These are phyloP conservation scores for Pipra filicauda DNA, from an alignment of 2,113 vertebrate genomes.

Conservation along the genomic window DNA sequence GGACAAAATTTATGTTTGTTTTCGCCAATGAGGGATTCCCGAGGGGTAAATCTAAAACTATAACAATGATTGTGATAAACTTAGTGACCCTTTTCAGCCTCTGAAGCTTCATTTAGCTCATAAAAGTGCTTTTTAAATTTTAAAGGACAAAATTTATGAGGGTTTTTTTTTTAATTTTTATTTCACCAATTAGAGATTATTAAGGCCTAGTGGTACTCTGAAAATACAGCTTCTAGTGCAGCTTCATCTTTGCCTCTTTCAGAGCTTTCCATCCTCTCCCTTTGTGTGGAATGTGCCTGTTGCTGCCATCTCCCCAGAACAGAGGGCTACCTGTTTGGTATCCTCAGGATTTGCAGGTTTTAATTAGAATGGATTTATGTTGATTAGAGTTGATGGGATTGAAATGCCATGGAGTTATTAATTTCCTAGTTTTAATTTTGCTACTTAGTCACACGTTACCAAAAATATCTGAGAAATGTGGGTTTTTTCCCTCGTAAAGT, in stretches of 20 bases:
- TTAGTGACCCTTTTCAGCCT: background rate
- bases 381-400: slow-evolving; percentile 64
- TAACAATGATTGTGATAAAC: background rate
- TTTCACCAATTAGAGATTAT: background rate
- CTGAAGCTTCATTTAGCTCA: background rate
- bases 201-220: background rate
- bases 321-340: slow-evolving; percentile 50
- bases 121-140: background rate
- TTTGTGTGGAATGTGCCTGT: background rate
- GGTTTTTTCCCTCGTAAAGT: slow-evolving; percentile 33
- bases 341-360: slow-evolving; percentile 63
- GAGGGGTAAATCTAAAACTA: background rate
- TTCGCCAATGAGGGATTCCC: background rate
- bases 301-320: slow-evolving; percentile 1
- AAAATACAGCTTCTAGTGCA: background rate
- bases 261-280: background rate
- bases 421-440: slow-evolving; percentile 68
- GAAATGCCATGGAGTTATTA: slow-evolving; percentile 45
- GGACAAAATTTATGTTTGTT: background rate
- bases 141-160: background rate
- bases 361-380: slow-evolving; percentile 70
- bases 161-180: background rate
- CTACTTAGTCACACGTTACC: slow-evolving; percentile 55
- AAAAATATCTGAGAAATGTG: slow-evolving; percentile 63
- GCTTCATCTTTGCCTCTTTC: background rate